Evolutionary conservation across 2,113 vertebrate genomes (phyloP), one percentile per base, ranked within the genome.

Genomic region (Argyrosomus japonicus): DNA sequence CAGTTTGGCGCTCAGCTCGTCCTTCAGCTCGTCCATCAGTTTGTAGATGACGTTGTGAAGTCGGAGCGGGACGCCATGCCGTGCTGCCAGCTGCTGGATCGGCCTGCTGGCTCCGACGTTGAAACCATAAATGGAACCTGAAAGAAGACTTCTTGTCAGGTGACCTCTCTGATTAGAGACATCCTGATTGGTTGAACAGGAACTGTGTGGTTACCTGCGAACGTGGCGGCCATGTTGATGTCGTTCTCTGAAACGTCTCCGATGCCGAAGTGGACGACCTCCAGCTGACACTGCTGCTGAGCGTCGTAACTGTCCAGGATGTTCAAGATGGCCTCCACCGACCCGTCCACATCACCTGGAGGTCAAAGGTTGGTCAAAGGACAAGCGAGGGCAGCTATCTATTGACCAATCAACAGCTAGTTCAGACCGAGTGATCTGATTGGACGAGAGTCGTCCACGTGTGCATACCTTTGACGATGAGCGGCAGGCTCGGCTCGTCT

Each of bases 301-400:
- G 96, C 96, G 29, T 99, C 96, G 0, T 99, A 99, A 19, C 91
- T 94, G 63, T 97, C 96, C 88, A 99, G 63, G 77, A 99, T 94
- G 89, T 95, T 94, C 68, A 99, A 81, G 88, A 99, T 93, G 27
- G 97, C 91, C 90, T 99, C 98, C 65, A 99, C 87, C 0, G 98
- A 99, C 6, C 98, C 98, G 69, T 99, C 97, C 63, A 99, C 96
- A 15, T 99, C 98, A 77, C 97, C 98, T 99, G 87, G 1, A 13
- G 36, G 63, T 21, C 45, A 76, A 5, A 57, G n/a, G 48, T 25
- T 14, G 17, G 21, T 60, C 77, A 58, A 56, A 32, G 6, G 32
- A 32, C 32, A 32, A 32, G 32, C 32, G 1, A 32, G 32, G 32
- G 32, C 32, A 32, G 32, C 32, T 27, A 27, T 27, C 25, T 27